phyloP scores from a whole-genome alignment of 2,113 vertebrate genomes.

The Neofelis nebulosa region DNA sequence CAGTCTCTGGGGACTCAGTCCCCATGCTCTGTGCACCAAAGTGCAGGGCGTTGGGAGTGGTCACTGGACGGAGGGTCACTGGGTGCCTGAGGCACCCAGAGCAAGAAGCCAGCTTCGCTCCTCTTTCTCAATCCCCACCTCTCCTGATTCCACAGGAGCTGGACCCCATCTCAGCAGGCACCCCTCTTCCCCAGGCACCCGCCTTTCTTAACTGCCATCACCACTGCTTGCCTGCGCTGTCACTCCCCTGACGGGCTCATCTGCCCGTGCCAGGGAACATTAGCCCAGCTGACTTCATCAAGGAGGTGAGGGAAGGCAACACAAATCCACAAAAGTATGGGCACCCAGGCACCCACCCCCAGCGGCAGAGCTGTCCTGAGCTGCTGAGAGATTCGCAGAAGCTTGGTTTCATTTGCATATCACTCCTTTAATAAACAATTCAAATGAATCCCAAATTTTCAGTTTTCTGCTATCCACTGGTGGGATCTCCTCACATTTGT shows the following conservation, averaged over 20 bases:
- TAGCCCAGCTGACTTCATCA: constrained; percentile 53
- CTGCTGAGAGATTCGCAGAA: neutral
- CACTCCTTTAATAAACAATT: constrained; percentile 50
- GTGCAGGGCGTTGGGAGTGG: neutral
- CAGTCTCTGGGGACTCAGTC: neutral
- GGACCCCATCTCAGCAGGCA: neutral
- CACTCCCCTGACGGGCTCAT: neutral
- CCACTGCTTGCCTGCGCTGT: neutral
- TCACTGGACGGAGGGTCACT: neutral
- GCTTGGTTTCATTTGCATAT: constrained; percentile 34
- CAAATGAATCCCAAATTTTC: constrained; percentile 9
- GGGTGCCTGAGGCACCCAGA: neutral
- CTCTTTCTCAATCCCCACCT: neutral
- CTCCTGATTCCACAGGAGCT: neutral
- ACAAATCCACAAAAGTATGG: neutral
- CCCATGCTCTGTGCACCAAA: neutral
- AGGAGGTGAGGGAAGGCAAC: neutral
- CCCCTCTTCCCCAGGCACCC: too few species aligned
- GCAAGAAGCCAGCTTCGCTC: neutral
- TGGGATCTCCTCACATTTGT: neutral
- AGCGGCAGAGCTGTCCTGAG: neutral
- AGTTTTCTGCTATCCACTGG: neutral
- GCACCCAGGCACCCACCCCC: neutral
- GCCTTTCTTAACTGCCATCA: neutral
- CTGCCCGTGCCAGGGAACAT: constrained; percentile 33